A percentile compares a stretch with the other conserved stretches of the same genome.
phyloP scores from a whole-genome alignment of 2,888 invertebrate genomes.

The Drosophila flavopinicola region DNA sequence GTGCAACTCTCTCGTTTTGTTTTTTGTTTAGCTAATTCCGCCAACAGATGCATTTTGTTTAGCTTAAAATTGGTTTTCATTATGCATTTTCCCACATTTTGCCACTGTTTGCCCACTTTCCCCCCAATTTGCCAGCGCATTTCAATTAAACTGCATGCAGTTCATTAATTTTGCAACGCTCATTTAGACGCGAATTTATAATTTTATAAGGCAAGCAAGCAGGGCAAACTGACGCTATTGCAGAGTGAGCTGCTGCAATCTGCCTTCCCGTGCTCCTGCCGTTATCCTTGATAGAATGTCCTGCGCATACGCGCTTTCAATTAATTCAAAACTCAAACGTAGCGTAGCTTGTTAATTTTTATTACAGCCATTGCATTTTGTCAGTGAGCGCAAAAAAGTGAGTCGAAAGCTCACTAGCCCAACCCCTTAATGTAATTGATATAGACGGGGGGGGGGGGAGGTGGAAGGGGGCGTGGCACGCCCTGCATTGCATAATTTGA shows the following conservation, averaged over 20 bases:
- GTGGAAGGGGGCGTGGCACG: background rate
- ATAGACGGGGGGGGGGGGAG: background rate
- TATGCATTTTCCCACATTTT: conserved; percentile 32
- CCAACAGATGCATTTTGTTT: conserved; percentile 16
- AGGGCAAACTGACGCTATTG: conserved; percentile 7
- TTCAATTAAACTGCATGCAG: conserved; percentile 79
- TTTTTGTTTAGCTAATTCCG: background rate
- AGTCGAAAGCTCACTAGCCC: no score
- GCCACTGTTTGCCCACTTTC: conserved; percentile 1
- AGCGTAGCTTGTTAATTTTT: conserved; percentile 81
- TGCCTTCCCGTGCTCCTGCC: background rate
- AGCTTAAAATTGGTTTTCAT: conserved; percentile 33
- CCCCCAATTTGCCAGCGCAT: conserved; percentile 57
- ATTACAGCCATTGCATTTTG: conserved; percentile 76
- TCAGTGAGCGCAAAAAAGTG: conserved; percentile 44
- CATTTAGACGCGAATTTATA: conserved; percentile 78
- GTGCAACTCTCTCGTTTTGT: background rate
- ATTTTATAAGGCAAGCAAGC: conserved; percentile 57
- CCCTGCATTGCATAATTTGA: conserved; percentile 74
- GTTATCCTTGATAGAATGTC: conserved; percentile 50
- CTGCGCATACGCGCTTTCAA: conserved; percentile 79
- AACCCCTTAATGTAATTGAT: background rate
- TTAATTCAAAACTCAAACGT: conserved; percentile 81
- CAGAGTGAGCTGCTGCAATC: conserved; percentile 21
- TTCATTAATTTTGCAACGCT: conserved; percentile 79